Evolutionary conservation across 1,140 invertebrate species (phyloP).

Genomic region (Macrocentrus cingulum): DNA sequence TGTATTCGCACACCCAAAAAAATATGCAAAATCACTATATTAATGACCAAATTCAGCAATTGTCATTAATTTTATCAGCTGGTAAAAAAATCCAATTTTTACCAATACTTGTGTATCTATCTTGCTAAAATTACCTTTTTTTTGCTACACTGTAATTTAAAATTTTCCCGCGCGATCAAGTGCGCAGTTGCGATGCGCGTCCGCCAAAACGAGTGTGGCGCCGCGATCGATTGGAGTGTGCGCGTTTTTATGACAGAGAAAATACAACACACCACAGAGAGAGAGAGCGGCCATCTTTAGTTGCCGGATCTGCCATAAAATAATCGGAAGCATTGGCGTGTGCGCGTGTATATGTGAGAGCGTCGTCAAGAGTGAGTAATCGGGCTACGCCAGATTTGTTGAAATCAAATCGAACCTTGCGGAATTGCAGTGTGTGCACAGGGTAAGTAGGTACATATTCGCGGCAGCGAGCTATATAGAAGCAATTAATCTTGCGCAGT

Average conservation of each 20-base stretch:
- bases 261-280: no score
- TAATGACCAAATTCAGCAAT: no score
- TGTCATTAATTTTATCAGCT: no score
- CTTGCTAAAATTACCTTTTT: no score
- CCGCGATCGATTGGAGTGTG: slow-evolving; percentile 10
- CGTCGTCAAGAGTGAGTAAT: slow-evolving; percentile 32
- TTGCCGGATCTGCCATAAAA: slow-evolving; percentile 29
- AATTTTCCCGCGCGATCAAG: no score
- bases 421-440: background rate
- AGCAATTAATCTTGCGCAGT: slow-evolving; percentile 17
- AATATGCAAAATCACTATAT: no score
- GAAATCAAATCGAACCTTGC: slow-evolving; percentile 11
- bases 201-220: slow-evolving; percentile 31
- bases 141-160: no score
- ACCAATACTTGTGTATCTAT: no score
- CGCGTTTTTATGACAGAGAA: slow-evolving; percentile 36
- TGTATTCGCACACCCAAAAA: no score
- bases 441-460: slow-evolving; percentile 15
- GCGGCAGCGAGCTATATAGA: slow-evolving; percentile 10
- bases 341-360: no score
- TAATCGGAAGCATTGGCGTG: slow-evolving; percentile 29
- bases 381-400: slow-evolving; percentile 26
- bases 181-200: no score
- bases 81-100: no score
- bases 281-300: slow-evolving; percentile 45